Base-by-base conservation (phyloP, 2,888 invertebrate species). In the Hipparchia semele region DNA sequence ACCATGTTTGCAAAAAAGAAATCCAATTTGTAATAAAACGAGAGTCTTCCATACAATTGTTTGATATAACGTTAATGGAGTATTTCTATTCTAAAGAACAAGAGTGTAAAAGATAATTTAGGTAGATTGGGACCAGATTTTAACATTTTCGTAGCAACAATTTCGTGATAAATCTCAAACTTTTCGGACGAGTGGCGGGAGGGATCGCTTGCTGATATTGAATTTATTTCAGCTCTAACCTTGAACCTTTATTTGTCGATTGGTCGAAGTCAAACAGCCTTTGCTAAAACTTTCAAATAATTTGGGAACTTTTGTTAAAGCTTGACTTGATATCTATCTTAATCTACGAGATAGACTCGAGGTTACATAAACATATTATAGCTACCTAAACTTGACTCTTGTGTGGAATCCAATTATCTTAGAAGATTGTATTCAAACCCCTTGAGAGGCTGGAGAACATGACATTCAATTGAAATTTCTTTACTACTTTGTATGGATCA, bases 151-250 rank as follows among this genome's bases (percentile, higher is more conserved):
- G n/a, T n/a, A n/a, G 54, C 54, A 5, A 33, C 33, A 33, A 59
- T 59, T 33, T 53, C 56, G 39, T 33, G 10, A 13, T 54, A 13
- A 67, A 46, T 74, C 65, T 71, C 45, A 10, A 74, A 74, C 61
- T 58, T 74, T 59, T 62, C n/a, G 51, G 62, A 54, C 6, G 62
- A 23, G 12, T 51, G 64, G 46, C 23, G 33, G 46, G 46, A 45
- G 64, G 53, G 71, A 64, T 33, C 51, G 56, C 49, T 70, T 70
- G 53, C 12, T 65, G 68, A 68, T 71, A 71, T 68, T 74, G 64
- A 74, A 74, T 74, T 74, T 74, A 64, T 62, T 71, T 71, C 56
- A 68, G 46, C 33, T 62, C 59, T 59, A 56, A 62, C 68, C 68
- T 73, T 71, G 68, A 73, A 68, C 73, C 39, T 51, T 56, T 59